These are phyloP conservation scores for Nothocercus julius DNA, from an alignment of 2,113 vertebrate species.

Conservation along the genomic window DNA sequence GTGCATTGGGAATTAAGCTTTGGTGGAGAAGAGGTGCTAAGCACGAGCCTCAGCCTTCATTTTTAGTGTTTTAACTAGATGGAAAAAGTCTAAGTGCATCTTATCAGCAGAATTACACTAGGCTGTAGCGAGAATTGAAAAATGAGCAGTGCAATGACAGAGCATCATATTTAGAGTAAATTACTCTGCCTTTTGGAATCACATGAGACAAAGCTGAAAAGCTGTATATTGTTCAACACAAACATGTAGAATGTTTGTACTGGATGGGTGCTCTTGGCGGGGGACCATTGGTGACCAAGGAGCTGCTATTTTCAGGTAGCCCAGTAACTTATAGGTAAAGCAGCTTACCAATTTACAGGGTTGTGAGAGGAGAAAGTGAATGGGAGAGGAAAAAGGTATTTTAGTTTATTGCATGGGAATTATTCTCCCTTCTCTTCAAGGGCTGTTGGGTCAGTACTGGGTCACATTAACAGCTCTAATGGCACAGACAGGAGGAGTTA, in stretches of 20 bases:
- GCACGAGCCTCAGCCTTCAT: neutral
- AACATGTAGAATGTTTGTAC: neutral
- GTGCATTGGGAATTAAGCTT: conserved; percentile 28
- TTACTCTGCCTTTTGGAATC: neutral
- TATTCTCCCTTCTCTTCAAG: neutral
- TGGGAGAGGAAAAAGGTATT: neutral
- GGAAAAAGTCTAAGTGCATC: neutral
- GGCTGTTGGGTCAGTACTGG: conserved; percentile 37
- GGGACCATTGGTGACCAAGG: neutral
- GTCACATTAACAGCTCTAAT: conserved; percentile 53
- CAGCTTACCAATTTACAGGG: conserved; percentile 1
- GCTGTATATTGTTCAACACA: neutral
- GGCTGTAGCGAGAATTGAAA: neutral
- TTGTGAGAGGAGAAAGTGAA: conserved; percentile 27
- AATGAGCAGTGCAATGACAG: neutral
- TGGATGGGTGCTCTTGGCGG: neutral
- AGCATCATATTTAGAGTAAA: neutral
- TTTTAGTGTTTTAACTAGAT: neutral
- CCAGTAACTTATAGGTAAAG: neutral
- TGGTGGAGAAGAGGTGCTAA: neutral
- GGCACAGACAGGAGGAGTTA: conserved; percentile 65
- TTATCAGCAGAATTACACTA: neutral
- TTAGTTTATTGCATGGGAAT: conserved; percentile 60
- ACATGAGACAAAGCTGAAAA: neutral
- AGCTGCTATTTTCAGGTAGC: neutral